Evolutionary conservation across 2,113 vertebrate genomes (phyloP), one percentile per base, ranked within the genome.

Genomic region (Gadus chalcogrammus): DNA sequence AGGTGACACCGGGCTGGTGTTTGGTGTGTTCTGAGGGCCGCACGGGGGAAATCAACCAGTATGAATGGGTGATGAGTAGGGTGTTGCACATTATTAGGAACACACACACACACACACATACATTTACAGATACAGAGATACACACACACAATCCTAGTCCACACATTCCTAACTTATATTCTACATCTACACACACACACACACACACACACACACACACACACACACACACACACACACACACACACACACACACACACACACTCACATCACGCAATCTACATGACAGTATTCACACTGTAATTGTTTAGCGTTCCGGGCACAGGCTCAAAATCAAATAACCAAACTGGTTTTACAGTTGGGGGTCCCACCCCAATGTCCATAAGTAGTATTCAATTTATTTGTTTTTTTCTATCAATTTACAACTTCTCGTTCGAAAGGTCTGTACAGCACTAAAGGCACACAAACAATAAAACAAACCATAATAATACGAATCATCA

Each of bases 371-470:
- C 8, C 42, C 48, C 63, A 62, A 52, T 48, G 67, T 73, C 82
- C 24, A 38, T 55, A 28, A 24, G 42, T 48, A 58, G 70, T 78
- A 87, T 76, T 87, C 77, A 72, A 82, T 79, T 81, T 87, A 79
- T 89, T 90, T 92, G 91, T 89, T 89, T 89, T 74, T 79, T 79
- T 52, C 81, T 88, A 62, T 79, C 85, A 79, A 82, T 58, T 88
- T 88, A 91, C 90, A 91, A 76, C 83, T 84, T 86, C 72, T 77
- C 42, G 42, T 86, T 91, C 69, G 82, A 89, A 89, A 91, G 74
- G 88, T 93, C 89, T 89, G 88, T 91, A 93, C 92, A 94, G 82
- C 88, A 93, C 91, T 79, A 93, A 96, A 95, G 94, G 93, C 93
- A 96, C 93, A 89, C 89, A 93, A 81, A 88, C 61, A 65, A 38